These are phyloP conservation scores for Diabrotica undecimpunctata DNA, from an alignment of 1,140 invertebrate genomes.

Conservation along the genomic window DNA sequence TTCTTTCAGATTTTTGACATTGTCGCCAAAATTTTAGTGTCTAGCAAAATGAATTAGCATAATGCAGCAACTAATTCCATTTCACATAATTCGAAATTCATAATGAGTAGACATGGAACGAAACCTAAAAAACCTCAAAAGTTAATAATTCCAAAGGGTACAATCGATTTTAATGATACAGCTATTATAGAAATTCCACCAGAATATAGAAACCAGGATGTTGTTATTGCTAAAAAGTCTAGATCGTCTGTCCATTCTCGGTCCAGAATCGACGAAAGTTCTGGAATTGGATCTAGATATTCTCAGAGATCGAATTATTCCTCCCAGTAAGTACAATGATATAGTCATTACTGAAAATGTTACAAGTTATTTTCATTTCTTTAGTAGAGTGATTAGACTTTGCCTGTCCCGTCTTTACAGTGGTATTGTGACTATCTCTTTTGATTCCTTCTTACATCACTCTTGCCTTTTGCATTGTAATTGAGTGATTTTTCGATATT, in stretches of 20 bases:
- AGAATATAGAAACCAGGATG: constrained; percentile 3
- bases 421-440: too few species aligned
- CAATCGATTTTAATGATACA: constrained; percentile 10
- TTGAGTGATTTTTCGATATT: too few species aligned
- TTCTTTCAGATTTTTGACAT: too few species aligned
- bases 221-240: constrained; percentile 18
- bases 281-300: too few species aligned
- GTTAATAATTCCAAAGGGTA: constrained; percentile 17
- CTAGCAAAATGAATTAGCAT: not conserved
- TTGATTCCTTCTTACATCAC: too few species aligned
- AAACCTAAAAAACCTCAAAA: constrained; percentile 12
- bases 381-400: too few species aligned
- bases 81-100: constrained; percentile 13
- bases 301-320: too few species aligned
- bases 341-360: too few species aligned
- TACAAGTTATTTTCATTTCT: too few species aligned
- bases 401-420: too few species aligned
- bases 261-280: not conserved
- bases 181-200: constrained; percentile 21
- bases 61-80: not conserved
- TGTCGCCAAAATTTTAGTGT: not conserved
- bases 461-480: too few species aligned
- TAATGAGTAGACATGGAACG: constrained; percentile 10
- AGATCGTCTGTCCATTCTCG: not conserved
- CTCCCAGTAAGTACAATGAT: too few species aligned